A percentile compares a stretch with the other conserved stretches of the same genome.
Evolutionary conservation across 2,797 vertebrate species (phyloP).

Genomic region (Sebastes ruberrimus): DNA sequence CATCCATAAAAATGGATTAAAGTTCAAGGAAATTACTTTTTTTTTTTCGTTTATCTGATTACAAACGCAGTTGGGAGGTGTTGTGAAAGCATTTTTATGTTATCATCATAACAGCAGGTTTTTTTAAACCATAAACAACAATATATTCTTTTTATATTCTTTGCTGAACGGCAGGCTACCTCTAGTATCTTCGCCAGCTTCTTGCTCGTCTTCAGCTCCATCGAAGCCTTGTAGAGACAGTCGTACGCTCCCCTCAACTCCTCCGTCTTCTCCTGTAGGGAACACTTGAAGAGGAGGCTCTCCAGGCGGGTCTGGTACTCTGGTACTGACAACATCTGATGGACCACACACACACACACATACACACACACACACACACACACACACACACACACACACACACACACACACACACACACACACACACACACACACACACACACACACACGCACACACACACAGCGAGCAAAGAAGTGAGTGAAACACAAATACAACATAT

Average conservation of each 20-base stretch:
- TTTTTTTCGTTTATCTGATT: no score
- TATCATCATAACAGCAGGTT: not conserved
- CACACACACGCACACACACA: not conserved
- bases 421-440: not conserved
- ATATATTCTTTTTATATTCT: not conserved
- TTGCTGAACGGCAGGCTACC: conserved; percentile 73
- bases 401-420: not conserved
- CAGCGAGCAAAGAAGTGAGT: not conserved
- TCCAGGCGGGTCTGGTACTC: conserved; percentile 94
- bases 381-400: not conserved
- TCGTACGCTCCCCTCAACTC: conserved; percentile 92
- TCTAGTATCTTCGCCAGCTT: conserved; percentile 98
- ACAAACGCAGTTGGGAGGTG: no score
- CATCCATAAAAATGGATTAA: not conserved
- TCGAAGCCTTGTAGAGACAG: conserved; percentile 91
- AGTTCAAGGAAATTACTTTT: not conserved
- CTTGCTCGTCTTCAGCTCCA: conserved; percentile 94
- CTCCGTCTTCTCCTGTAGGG: conserved; percentile 95
- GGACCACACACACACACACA: not conserved
- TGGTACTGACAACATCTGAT: conserved; percentile 92
- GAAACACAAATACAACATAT: not conserved
- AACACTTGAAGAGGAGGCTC: conserved; percentile 94
- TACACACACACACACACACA: not conserved
- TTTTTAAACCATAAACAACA: not conserved
- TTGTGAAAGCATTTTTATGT: not conserved